phyloP scores from a whole-genome alignment of 2,113 vertebrate species.

The Daubentonia madagascariensis region DNA sequence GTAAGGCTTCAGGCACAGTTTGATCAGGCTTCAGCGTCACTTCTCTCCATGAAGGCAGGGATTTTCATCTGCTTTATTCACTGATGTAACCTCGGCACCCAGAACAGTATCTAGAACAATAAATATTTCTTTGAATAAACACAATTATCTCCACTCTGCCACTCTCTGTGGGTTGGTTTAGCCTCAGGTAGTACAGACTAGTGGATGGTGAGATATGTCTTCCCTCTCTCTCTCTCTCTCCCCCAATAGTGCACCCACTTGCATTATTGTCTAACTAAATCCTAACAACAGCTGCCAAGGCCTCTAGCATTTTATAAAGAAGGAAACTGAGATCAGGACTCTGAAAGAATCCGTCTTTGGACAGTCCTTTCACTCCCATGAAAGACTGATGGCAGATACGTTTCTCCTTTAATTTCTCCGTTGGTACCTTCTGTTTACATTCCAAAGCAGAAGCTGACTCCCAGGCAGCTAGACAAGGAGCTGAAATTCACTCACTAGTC shows the following conservation, averaged over 20 bases:
- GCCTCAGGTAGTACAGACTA: background rate
- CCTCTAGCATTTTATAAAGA: background rate
- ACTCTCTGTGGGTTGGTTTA: background rate
- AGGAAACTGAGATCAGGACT: background rate
- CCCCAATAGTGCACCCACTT: background rate
- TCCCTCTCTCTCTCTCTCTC: background rate
- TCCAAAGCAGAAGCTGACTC: background rate
- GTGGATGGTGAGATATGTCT: background rate
- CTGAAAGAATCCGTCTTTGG: background rate
- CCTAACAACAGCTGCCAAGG: background rate
- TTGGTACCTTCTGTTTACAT: background rate
- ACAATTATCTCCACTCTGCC: background rate
- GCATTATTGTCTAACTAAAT: background rate
- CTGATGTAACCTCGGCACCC: background rate
- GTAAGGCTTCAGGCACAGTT: background rate
- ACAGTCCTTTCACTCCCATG: background rate
- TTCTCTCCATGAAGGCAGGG: background rate
- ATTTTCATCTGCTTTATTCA: background rate
- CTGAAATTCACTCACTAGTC: background rate
- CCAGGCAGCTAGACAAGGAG: background rate
- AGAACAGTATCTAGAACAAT: background rate
- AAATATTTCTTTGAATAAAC: background rate
- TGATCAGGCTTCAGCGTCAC: background rate
- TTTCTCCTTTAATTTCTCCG: background rate
- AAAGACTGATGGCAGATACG: background rate